Base-by-base conservation (phyloP, 2,888 invertebrate genomes). In the Oxycera nigricornis region DNA sequence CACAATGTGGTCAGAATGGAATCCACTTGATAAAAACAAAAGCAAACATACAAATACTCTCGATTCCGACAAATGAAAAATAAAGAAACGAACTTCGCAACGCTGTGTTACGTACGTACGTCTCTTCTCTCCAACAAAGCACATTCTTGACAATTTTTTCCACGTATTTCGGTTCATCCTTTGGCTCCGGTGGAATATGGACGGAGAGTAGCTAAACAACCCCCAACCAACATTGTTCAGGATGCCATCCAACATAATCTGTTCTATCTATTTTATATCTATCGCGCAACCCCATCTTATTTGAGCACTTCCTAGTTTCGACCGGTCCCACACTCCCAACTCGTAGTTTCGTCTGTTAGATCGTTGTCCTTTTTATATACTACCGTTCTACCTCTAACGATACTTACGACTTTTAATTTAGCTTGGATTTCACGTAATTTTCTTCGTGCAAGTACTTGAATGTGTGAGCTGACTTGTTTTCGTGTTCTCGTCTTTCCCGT, bases 401-500 rank as follows among this genome's bases (percentile, higher is more conserved):
- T 82, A 91, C 94, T 92, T 87, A 94, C 94, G 90, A 96, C 97
- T 94, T 97, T 97, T 82, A 97, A 91, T 91, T 97, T 97, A 82
- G 97, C 94, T 87, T 98, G 98, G 81, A 98, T 95, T 89, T 99
- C 99, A 81, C 99, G 91, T 81, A 98, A 90, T 90, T 97, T 98
- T 88, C 99, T 91, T 86, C 99, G 91, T 80, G 99, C 99, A 85
- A 99, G 91, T 84, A 99, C 99, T 88, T 99, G 99, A 87, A 99
- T 99, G 87, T 99, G 99, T 82, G 98, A 98, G 82, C 98, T 98
- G 83, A 99, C 99, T 89, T 99, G 99, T 88, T 99, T 99, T 85
- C 99, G 90, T 86, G 99, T 98, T 86, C 99, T 92, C 87, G 98
- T 98, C 87, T 99, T 99, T 79, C 99, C 99, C 81, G 99, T 99